Evolutionary conservation across 1,140 invertebrate genomes (phyloP).

Genomic region (Drosophila orosa): DNA sequence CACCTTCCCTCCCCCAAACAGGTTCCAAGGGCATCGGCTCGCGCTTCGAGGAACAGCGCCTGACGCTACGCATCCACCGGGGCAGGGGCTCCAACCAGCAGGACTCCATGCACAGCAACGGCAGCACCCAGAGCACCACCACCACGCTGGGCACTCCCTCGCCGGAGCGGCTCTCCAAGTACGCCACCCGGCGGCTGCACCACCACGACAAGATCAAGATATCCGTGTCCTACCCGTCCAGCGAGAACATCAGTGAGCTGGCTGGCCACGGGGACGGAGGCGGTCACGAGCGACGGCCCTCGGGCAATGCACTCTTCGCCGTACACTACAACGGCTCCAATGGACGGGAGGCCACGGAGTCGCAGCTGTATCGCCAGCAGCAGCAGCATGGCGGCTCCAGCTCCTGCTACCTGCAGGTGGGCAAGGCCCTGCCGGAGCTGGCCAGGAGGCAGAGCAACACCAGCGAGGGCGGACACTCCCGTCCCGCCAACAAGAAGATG

Average conservation of each 20-base stretch:
- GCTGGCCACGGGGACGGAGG: constrained; percentile 54
- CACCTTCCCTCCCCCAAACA: constrained; percentile 22
- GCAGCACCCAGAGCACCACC: constrained; percentile 81
- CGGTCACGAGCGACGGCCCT: constrained; percentile 53
- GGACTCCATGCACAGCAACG: constrained; percentile 80
- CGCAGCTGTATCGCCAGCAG: constrained; percentile 80
- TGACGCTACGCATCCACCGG: constrained; percentile 96
- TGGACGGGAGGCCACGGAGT: constrained; percentile 71
- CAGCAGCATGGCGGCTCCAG: constrained; percentile 84
- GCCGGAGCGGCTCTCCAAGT: constrained; percentile 75
- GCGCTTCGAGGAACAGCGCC: constrained; percentile 93
- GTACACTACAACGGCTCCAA: constrained; percentile 73
- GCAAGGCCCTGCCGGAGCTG: constrained; percentile 85
- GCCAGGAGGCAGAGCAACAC: constrained; percentile 83
- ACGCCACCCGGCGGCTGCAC: constrained; percentile 81
- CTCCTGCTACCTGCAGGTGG: constrained; percentile 85
- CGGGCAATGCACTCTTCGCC: constrained; percentile 67
- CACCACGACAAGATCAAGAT: constrained; percentile 92
- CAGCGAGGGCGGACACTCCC: constrained; percentile 78
- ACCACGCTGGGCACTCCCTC: constrained; percentile 80
- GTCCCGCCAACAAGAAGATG: constrained; percentile 87
- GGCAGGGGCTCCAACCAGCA: constrained; percentile 85
- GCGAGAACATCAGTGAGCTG: constrained; percentile 87
- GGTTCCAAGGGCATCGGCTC: constrained; percentile 85
- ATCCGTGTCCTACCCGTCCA: constrained; percentile 92